Percentiles rank a stretch among this genome's conserved stretches.
These are phyloP conservation scores for Lepus timidus DNA, from an alignment of 2,113 vertebrate species.

Conservation along the genomic window DNA sequence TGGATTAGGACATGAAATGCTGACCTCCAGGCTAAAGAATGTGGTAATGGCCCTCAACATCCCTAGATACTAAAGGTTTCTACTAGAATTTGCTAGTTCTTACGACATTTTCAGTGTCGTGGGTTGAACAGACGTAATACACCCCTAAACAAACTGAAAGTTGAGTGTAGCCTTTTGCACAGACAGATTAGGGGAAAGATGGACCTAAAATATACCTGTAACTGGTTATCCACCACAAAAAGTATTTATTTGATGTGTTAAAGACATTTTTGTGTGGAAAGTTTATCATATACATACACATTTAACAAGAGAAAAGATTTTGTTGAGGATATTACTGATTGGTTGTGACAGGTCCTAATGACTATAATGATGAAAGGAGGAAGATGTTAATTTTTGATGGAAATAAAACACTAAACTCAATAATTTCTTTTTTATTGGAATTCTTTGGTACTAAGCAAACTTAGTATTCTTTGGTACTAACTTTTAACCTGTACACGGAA, in stretches of 20 bases:
- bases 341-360: background rate
- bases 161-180: background rate
- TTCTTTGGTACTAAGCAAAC: background rate
- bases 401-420: background rate
- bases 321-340: background rate
- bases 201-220: background rate
- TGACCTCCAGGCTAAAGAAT: background rate
- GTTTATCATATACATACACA: background rate
- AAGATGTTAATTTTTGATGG: background rate
- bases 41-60: accelerated
- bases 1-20: background rate
- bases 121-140: background rate
- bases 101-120: background rate
- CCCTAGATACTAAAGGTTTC: background rate
- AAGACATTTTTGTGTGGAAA: background rate
- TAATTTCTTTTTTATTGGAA: background rate
- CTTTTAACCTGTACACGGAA: background rate
- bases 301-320: background rate
- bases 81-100: background rate
- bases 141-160: background rate
- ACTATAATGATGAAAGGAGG: background rate
- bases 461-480: no score
- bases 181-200: background rate
- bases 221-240: background rate
- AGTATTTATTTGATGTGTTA: background rate